A percentile compares a stretch with the other conserved stretches of the same genome.
Evolutionary conservation across 2,797 vertebrate genomes (phyloP).

Genomic region (Natrix natrix): DNA sequence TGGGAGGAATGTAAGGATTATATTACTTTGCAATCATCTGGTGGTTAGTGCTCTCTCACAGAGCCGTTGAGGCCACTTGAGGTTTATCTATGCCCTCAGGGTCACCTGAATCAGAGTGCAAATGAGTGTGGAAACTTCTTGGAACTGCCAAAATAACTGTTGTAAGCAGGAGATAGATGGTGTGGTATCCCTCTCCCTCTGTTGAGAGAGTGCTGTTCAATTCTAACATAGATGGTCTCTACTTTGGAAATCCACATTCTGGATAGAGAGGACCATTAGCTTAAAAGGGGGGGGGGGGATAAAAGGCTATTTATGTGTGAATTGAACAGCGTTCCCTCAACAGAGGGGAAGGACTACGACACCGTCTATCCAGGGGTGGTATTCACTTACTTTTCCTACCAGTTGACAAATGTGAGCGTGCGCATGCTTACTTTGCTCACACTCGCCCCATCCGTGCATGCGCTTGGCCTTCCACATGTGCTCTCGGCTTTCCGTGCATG

Average conservation of each 20-base stretch:
- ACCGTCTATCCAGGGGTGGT: background rate
- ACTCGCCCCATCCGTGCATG: no score
- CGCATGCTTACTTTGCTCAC: no score
- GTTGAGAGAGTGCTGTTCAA: background rate
- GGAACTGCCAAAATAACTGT: background rate
- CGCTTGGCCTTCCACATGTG: no score
- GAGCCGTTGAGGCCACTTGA: background rate
- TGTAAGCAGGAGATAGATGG: background rate
- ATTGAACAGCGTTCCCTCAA: background rate
- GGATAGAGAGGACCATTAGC: background rate
- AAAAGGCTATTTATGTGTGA: background rate
- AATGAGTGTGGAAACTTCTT: background rate
- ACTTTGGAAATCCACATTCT: background rate
- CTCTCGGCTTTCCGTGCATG: no score
- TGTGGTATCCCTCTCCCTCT: background rate
- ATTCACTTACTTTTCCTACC: no score
- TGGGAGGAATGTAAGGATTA: background rate
- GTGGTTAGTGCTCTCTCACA: background rate
- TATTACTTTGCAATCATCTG: background rate
- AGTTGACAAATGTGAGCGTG: no score
- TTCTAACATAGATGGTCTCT: background rate
- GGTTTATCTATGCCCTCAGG: background rate
- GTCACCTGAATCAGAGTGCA: background rate
- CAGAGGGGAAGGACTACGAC: background rate
- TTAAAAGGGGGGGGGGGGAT: background rate